These are phyloP conservation scores for Lysiphlebus fabarum DNA, from an alignment of 1,140 invertebrate genomes.

Conservation along the genomic window DNA sequence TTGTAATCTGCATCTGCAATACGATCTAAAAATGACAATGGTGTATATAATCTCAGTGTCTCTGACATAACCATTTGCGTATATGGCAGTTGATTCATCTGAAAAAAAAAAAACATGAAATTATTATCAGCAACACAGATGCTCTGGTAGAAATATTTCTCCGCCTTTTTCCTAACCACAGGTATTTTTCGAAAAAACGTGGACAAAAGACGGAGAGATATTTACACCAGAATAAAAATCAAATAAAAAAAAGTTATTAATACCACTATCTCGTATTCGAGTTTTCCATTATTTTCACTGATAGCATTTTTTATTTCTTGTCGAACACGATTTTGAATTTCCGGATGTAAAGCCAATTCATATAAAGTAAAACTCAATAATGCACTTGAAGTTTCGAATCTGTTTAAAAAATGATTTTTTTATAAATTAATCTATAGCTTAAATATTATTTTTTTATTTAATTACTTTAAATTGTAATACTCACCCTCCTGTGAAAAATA, in stretches of 20 bases:
- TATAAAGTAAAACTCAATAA: constrained; percentile 52
- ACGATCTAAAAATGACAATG: constrained; percentile 58
- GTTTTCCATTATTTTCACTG: constrained; percentile 42
- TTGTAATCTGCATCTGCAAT: constrained; percentile 44
- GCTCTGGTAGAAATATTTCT: too few species aligned
- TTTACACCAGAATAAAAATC: too few species aligned
- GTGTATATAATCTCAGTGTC: constrained; percentile 57
- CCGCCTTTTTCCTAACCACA: constrained; percentile 31
- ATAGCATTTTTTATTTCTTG: constrained; percentile 55
- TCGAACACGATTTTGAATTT: constrained; percentile 55
- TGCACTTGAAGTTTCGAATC: constrained; percentile 42
- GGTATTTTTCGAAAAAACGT: too few species aligned
- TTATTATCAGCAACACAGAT: constrained; percentile 32
- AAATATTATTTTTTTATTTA: too few species aligned
- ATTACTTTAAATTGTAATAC: too few species aligned
- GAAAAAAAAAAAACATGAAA: too few species aligned
- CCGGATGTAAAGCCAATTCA: constrained; percentile 57
- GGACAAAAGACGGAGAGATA: too few species aligned
- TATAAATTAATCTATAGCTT: too few species aligned
- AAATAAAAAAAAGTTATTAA: constrained; percentile 61
- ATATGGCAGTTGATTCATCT: constrained; percentile 34
- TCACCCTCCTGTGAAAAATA: constrained; percentile 56
- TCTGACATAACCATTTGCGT: constrained; percentile 36
- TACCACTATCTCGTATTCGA: constrained; percentile 48
- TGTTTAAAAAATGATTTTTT: too few species aligned